Evolutionary conservation across 2,113 vertebrate genomes (phyloP), one percentile per base, ranked within the genome.

Genomic region (Pelecanus crispus): DNA sequence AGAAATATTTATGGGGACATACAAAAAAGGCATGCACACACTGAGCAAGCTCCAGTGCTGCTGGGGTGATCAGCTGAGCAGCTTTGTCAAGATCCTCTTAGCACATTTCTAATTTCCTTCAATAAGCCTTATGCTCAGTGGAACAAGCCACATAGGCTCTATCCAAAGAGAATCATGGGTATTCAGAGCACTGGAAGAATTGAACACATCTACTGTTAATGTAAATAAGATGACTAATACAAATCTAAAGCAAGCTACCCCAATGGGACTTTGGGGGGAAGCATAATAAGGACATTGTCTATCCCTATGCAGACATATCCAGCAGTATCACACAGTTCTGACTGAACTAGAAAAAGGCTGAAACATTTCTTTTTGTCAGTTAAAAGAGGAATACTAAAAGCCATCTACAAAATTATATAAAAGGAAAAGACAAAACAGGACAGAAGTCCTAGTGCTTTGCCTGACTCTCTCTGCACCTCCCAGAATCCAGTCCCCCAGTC

Each of bases 31-130:
- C 6, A 13, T 24, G 0, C 34, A 8, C 7, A 4, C 47, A 3
- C 22, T 0, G 0, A 34, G 34, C n/a, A 15, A 73, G 50, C 40
- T 13, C 47, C 52, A 31, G 25, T 2, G 3, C 71, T 68, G 68
- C 25, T 7, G 58, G 50, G 36, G 40, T 2, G 22, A 71, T 55
- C 52, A 18, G 79, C 62, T 40, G 25, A 88, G 73, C 80, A 40
- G 13, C 31, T 31, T 40, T 9, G 13, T 22, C 22, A 2, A 16
- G 71, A 65, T 40, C 79, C 82, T 90, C 80, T n/a, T 2, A 32
- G 59, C 45, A 17, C 71, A 17, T 17, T 13, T 8, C 85, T 26
- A 1, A 31, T 5, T 47, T 74, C 88, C 82, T 40, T 47, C 4
- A 8, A 10, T 19, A 47, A 90, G 50, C 40, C 70, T 36, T 3